phyloP scores from a whole-genome alignment of 2,113 vertebrate genomes.

The Mastomys coucha region DNA sequence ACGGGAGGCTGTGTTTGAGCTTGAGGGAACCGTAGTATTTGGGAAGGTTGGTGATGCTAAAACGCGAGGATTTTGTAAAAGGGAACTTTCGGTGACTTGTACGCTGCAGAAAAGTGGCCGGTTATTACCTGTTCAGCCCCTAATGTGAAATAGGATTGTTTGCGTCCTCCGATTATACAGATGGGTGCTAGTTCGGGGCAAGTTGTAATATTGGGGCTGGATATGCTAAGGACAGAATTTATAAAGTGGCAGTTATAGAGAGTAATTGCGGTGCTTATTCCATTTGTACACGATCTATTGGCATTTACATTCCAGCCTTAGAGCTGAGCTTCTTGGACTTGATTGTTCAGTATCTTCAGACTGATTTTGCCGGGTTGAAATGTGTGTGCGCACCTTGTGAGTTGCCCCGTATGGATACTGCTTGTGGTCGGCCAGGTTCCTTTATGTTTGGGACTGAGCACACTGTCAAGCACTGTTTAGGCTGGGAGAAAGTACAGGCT shows the following conservation, averaged over 20 bases:
- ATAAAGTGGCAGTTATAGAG: neutral
- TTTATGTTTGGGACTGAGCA: neutral
- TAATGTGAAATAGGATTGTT: rapidly evolving
- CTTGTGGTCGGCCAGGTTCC: neutral
- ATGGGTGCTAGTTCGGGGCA: rapidly evolving
- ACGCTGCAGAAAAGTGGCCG: neutral
- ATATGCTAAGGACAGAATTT: too few relatives aligned
- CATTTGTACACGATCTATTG: neutral
- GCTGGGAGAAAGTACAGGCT: neutral
- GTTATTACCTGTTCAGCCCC: neutral
- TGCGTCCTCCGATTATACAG: neutral
- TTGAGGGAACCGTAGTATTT: neutral
- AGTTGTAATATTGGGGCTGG: neutral
- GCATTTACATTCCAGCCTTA: neutral
- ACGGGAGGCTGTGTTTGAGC: too few relatives aligned
- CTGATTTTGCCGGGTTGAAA: neutral
- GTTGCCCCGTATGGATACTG: neutral
- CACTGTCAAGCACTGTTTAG: too few relatives aligned
- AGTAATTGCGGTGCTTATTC: neutral
- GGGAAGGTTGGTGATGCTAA: neutral
- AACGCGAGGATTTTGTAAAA: too few relatives aligned
- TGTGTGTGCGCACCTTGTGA: neutral
- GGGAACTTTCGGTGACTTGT: neutral
- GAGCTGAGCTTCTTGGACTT: neutral
- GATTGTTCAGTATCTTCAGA: neutral